Evolutionary conservation across 92 coral and sea anemone genomes (phyloP).

Genomic region (Zoanthus sociatus): DNA sequence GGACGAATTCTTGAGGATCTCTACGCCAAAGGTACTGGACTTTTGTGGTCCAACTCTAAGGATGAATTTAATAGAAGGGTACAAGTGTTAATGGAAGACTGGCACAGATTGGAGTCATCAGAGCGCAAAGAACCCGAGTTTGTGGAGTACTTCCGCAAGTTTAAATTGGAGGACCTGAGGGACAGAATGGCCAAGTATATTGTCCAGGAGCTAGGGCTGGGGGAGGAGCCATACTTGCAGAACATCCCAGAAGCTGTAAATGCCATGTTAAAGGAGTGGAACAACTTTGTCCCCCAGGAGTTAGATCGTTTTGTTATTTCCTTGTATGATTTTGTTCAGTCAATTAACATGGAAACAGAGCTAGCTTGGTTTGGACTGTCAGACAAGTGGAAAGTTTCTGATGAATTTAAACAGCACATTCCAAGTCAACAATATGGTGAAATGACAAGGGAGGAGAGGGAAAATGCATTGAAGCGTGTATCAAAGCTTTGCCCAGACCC

Average conservation of each 20-base stretch:
- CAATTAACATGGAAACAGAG: slow-evolving; percentile 53
- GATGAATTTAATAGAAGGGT: slow-evolving; percentile 50
- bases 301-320: slow-evolving; percentile 52
- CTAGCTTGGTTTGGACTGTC: slow-evolving; percentile 57
- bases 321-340: slow-evolving; percentile 54
- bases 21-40: slow-evolving; percentile 42
- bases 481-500: slow-evolving; percentile 68
- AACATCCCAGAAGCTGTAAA: slow-evolving; percentile 60
- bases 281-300: slow-evolving; percentile 50
- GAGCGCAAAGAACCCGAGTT: slow-evolving; percentile 58
- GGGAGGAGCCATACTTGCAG: slow-evolving; percentile 61
- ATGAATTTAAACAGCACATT: slow-evolving; percentile 19
- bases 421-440: slow-evolving; percentile 41
- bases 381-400: slow-evolving; percentile 59
- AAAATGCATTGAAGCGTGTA: slow-evolving; percentile 50
- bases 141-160: slow-evolving; percentile 35
- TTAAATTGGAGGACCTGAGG: slow-evolving; percentile 33
- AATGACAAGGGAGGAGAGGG: slow-evolving; percentile 62
- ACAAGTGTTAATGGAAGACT: slow-evolving; percentile 44
- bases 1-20: slow-evolving; percentile 53
- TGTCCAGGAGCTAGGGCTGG: slow-evolving; percentile 63
- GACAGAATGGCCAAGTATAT: slow-evolving; percentile 43
- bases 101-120: slow-evolving; percentile 54
- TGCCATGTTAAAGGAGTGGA: slow-evolving; percentile 62
- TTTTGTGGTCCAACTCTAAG: slow-evolving; percentile 51